These are phyloP conservation scores for Prostheceraeus crozeri DNA, from an alignment of 2,888 invertebrate species.

Conservation along the genomic window DNA sequence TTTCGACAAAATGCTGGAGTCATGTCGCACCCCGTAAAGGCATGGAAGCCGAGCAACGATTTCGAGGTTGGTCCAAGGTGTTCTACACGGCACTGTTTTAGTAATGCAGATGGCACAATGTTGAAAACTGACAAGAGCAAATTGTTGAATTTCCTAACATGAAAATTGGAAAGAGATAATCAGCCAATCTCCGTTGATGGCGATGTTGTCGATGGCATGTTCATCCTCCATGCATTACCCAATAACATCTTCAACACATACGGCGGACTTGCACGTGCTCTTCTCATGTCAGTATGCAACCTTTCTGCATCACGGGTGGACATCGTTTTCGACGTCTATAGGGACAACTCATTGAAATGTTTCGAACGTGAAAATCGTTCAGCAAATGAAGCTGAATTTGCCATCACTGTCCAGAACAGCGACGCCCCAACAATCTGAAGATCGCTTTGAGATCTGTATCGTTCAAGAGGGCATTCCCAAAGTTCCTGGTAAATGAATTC, in stretches of 20 bases:
- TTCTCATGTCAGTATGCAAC: slow-evolving; percentile 1
- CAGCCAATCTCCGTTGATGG: too few species aligned
- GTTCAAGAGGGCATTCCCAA: slow-evolving; percentile 2
- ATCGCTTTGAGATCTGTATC: neutral
- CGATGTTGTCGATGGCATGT: neutral
- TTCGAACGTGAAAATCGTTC: neutral
- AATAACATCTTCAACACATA: neutral
- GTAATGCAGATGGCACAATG: slow-evolving; percentile 13
- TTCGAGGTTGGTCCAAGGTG: too few species aligned
- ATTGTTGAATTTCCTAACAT: too few species aligned
- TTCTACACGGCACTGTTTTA: slow-evolving; percentile 1
- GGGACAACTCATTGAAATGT: neutral
- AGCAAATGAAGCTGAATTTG: neutral
- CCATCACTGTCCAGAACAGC: slow-evolving; percentile 10
- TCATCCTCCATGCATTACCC: neutral
- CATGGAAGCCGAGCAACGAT: slow-evolving; percentile 9
- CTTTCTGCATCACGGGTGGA: neutral
- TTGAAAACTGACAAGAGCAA: neutral
- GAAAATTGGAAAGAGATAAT: too few species aligned
- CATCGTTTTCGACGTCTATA: slow-evolving; percentile 12
- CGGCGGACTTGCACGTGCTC: neutral
- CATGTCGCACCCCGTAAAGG: slow-evolving; percentile 13
- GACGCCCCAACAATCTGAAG: neutral
- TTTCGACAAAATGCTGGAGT: slow-evolving; percentile 5
- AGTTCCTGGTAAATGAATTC: neutral